Conservation (phyloP, 1,140 invertebrate species). For the Drosophila aff. region DNA sequence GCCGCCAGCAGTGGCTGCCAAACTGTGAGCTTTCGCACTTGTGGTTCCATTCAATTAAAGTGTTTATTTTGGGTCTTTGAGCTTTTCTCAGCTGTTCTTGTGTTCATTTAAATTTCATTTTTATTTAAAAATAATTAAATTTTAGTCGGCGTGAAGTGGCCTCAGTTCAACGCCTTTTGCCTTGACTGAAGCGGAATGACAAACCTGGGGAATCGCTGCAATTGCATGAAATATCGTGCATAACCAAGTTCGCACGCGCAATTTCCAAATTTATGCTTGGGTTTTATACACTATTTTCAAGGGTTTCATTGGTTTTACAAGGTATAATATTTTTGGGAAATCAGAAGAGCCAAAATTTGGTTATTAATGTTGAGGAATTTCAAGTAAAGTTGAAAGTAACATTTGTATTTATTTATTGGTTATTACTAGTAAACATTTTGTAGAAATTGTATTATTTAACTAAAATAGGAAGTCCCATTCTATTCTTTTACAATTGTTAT, state of each 20-base stretch:
- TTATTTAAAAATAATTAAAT: neutral
- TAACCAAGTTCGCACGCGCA: conserved; percentile 62
- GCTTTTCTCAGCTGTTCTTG: conserved; percentile 16
- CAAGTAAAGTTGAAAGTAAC: neutral
- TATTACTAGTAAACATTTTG: no score
- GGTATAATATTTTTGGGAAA: neutral
- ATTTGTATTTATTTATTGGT: neutral
- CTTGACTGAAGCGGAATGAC: conserved; percentile 27
- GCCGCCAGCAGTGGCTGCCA: conserved; percentile 16
- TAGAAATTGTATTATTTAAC: no score
- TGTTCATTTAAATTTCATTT: neutral
- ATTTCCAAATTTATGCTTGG: conserved; percentile 56
- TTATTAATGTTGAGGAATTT: neutral
- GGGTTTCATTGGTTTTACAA: neutral
- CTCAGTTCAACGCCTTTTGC: conserved; percentile 22
- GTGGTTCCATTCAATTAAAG: conserved; percentile 3
- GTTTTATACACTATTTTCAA: conserved; percentile 8
- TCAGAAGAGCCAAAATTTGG: neutral
- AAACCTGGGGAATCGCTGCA: conserved; percentile 12
- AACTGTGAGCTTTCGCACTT: conserved; percentile 47
- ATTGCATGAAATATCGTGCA: conserved; percentile 70
- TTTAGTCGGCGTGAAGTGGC: neutral
- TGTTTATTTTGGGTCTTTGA: conserved; percentile 3
- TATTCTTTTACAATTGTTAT: neutral
- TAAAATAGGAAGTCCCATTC: no score